Percentiles rank a stretch among this genome's conserved stretches.
phyloP scores from a whole-genome alignment of 2,113 vertebrate genomes.

The Oreotragus oreotragus region DNA sequence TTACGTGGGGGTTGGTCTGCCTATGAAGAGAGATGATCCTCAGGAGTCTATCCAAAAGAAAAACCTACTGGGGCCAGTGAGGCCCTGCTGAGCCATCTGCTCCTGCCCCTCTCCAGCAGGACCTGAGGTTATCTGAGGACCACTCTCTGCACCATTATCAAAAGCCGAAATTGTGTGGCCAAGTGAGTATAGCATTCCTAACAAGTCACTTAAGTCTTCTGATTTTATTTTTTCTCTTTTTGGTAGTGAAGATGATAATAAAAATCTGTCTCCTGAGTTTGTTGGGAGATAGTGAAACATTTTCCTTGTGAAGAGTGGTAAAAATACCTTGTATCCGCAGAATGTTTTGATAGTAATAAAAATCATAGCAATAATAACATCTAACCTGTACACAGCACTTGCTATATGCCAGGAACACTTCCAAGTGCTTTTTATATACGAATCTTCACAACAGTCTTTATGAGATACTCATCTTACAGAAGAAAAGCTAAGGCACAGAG shows the following conservation, averaged over 20 bases:
- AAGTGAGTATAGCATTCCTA: background rate
- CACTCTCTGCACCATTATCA: background rate
- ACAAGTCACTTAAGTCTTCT: background rate
- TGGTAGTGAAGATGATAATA: background rate
- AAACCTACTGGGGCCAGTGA: background rate
- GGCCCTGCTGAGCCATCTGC: background rate
- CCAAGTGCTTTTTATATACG: background rate
- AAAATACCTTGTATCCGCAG: background rate
- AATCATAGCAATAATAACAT: background rate
- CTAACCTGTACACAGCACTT: background rate
- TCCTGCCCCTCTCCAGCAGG: background rate
- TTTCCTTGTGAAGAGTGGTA: background rate
- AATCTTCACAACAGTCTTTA: background rate
- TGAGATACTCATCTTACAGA: background rate
- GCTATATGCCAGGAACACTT: background rate
- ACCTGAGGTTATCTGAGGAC: background rate
- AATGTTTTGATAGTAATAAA: background rate
- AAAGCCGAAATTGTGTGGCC: background rate
- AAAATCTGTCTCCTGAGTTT: background rate
- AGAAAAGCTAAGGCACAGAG: background rate
- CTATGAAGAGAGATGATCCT: background rate
- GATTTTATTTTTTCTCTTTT: background rate
- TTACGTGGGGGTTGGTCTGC: background rate
- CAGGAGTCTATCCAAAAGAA: background rate
- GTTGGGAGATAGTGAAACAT: background rate